These are phyloP conservation scores for Papilio aristodemus DNA, from an alignment of 1,140 invertebrate genomes.

Conservation along the genomic window DNA sequence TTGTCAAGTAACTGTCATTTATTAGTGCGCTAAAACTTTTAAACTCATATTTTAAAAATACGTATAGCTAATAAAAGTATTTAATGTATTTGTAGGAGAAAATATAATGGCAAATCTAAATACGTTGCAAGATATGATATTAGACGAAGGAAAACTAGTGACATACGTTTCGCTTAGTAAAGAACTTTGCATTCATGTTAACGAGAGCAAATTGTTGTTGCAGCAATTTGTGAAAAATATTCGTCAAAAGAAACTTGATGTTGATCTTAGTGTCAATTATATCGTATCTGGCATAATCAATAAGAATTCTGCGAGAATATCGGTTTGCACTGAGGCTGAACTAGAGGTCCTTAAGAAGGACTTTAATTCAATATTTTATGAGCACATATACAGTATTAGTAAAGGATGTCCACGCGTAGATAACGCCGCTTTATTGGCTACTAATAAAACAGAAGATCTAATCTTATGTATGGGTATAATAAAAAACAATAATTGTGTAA, in stretches of 20 bases:
- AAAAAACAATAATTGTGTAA: constrained; percentile 56
- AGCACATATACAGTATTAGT: constrained; percentile 67
- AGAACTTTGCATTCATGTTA: constrained; percentile 69
- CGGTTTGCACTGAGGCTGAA: constrained; percentile 57
- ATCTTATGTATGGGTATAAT: constrained; percentile 60
- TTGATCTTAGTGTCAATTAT: constrained; percentile 54
- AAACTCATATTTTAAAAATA: background rate
- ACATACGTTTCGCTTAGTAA: constrained; percentile 69
- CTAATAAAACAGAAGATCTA: constrained; percentile 65
- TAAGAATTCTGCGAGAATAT: constrained; percentile 51
- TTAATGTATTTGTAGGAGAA: constrained; percentile 35
- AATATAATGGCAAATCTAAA: constrained; percentile 45
- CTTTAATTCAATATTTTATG: constrained; percentile 58
- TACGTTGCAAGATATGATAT: constrained; percentile 61
- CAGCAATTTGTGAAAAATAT: constrained; percentile 46
- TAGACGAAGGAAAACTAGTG: constrained; percentile 67
- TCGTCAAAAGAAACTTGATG: constrained; percentile 45
- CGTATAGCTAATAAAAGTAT: background rate
- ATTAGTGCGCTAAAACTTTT: background rate
- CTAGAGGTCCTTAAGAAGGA: constrained; percentile 44
- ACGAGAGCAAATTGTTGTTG: constrained; percentile 65
- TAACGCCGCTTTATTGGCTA: constrained; percentile 47
- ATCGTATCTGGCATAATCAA: constrained; percentile 59
- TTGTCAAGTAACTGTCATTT: background rate
- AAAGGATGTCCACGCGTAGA: constrained; percentile 53